phyloP scores from a whole-genome alignment of 2,113 vertebrate genomes.

The Eublepharis macularius region DNA sequence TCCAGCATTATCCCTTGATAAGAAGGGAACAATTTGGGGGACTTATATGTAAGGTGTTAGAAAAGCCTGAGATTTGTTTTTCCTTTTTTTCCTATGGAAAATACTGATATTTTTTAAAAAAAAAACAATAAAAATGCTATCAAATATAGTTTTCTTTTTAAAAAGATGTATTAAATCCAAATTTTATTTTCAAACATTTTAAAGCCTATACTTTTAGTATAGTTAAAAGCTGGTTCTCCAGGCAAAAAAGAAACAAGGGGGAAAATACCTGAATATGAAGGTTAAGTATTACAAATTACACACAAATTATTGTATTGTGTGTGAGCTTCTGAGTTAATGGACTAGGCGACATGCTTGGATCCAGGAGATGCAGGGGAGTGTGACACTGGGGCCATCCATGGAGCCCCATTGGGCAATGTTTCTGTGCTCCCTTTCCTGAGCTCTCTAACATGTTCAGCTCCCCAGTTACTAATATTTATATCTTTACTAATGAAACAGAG shows the following conservation, averaged over 20 bases:
- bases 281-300: neutral
- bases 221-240: neutral
- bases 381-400: neutral
- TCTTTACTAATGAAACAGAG: neutral
- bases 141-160: too few relatives aligned
- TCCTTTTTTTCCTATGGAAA: neutral
- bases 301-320: neutral
- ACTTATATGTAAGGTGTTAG: neutral
- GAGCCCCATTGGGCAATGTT: neutral
- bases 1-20: conserved; percentile 34
- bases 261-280: neutral
- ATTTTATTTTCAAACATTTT: neutral
- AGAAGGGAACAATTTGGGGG: conserved; percentile 4
- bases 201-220: conserved; percentile 39
- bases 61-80: conserved; percentile 13
- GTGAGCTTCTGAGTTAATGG: neutral
- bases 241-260: neutral
- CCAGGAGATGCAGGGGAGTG: neutral
- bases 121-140: neutral
- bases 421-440: neutral
- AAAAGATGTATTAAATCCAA: too few relatives aligned
- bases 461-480: neutral
- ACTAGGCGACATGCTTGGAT: neutral
- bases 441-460: neutral
- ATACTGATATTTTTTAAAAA: neutral